Conservation (phyloP, 2,888 invertebrate species). For the Tenthredo mesomela region DNA sequence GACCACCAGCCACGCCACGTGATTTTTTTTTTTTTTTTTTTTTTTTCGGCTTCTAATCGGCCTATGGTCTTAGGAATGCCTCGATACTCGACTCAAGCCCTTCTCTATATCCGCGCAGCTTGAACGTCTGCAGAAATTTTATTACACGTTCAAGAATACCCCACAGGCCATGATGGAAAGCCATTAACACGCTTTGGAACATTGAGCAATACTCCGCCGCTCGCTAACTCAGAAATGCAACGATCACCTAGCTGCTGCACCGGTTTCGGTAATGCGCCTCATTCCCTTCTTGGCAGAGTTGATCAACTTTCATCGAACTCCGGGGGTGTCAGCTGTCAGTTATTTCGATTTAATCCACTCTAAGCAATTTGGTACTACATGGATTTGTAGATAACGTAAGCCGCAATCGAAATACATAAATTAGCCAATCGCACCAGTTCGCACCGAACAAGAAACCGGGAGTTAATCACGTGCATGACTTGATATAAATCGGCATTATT, state of each 20-base stretch:
- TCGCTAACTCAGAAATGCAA: neutral
- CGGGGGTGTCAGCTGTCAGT: neutral
- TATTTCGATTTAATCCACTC: neutral
- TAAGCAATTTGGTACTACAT: neutral
- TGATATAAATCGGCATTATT: neutral
- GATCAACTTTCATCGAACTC: neutral
- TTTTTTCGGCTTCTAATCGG: neutral
- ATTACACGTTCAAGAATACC: conserved; percentile 20
- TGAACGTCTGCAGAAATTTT: conserved; percentile 30
- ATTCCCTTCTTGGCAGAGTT: neutral
- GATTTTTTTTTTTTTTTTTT: too few species aligned
- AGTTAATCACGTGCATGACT: neutral
- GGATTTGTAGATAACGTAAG: neutral
- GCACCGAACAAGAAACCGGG: neutral
- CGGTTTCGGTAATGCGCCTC: neutral
- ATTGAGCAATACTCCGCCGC: conserved; percentile 8
- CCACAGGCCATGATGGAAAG: conserved; percentile 2
- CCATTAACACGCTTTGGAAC: conserved; percentile 24
- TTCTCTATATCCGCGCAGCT: neutral
- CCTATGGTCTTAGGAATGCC: neutral
- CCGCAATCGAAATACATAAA: neutral
- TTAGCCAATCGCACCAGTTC: neutral
- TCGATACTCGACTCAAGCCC: neutral
- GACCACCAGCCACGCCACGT: neutral
- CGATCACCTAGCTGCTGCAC: neutral